Conservation (phyloP, 2,888 invertebrate genomes). For the Tetragonisca angustula region DNA sequence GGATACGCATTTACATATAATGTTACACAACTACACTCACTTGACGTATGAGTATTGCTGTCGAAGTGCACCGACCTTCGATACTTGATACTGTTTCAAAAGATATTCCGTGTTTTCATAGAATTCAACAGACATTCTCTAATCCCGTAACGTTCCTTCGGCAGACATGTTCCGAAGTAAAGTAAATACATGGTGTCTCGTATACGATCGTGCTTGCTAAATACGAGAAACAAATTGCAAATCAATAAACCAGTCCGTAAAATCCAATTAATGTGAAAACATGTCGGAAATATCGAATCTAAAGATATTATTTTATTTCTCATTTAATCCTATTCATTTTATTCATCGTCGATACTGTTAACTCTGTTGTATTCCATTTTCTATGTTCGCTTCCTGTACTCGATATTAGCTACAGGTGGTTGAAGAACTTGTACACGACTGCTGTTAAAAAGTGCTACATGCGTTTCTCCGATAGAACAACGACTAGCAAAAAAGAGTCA, state of each 20-base stretch:
- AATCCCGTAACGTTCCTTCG: constrained; percentile 43
- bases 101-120: constrained; percentile 34
- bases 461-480: neutral
- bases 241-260: constrained; percentile 23
- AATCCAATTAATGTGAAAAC: neutral
- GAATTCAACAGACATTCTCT: constrained; percentile 39
- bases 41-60: constrained; percentile 51
- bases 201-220: constrained; percentile 41
- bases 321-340: neutral
- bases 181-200: constrained; percentile 34
- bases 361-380: neutral
- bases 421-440: constrained; percentile 18
- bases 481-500: neutral
- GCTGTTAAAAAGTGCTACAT: constrained; percentile 10
- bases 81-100: constrained; percentile 42
- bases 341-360: neutral
- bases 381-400: neutral
- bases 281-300: neutral
- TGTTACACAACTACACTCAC: constrained; percentile 49
- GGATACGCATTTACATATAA: constrained; percentile 14
- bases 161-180: constrained; percentile 22
- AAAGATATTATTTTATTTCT: neutral
- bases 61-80: constrained; percentile 53
- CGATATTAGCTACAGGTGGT: constrained; percentile 36
- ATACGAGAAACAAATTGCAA: constrained; percentile 38